Conservation (phyloP, 1,140 invertebrate genomes). For the Drosophila bifasciata region DNA sequence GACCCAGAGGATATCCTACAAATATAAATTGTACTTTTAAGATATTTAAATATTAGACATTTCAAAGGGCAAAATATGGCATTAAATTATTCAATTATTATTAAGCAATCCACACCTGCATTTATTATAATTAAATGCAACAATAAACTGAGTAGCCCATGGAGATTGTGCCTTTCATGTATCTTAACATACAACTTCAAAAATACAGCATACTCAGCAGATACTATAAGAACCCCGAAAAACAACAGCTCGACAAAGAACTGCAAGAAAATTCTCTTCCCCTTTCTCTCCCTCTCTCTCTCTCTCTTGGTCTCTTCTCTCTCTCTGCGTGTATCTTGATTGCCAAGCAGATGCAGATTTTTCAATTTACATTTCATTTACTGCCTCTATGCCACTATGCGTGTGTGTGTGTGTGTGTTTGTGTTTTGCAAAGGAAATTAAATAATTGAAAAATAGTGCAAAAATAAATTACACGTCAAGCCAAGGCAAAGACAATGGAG, state of each 20-base stretch:
- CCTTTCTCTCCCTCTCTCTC: constrained; percentile 7
- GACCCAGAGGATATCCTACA: too few species aligned
- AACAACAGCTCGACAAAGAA: constrained; percentile 9
- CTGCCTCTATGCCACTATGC: constrained; percentile 18
- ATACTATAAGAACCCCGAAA: neutral
- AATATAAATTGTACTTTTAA: too few species aligned
- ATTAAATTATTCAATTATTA: too few species aligned
- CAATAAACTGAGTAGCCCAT: too few species aligned
- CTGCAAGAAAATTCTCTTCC: neutral
- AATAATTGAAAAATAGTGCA: constrained; percentile 53
- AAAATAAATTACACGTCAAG: constrained; percentile 54
- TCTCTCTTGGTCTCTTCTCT: neutral
- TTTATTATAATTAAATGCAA: too few species aligned
- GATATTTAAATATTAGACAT: too few species aligned
- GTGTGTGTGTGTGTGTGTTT: constrained; percentile 10
- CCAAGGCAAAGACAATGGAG: neutral
- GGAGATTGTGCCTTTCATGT: too few species aligned
- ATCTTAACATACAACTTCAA: too few species aligned
- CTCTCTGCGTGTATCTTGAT: constrained; percentile 42
- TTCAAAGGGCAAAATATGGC: too few species aligned
- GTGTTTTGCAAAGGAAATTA: constrained; percentile 49
- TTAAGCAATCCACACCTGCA: too few species aligned
- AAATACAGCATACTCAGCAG: neutral
- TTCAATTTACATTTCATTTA: constrained; percentile 76
- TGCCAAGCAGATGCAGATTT: constrained; percentile 60